phyloP scores from a whole-genome alignment of 2,113 vertebrate genomes.

The Narcine bancroftii region DNA sequence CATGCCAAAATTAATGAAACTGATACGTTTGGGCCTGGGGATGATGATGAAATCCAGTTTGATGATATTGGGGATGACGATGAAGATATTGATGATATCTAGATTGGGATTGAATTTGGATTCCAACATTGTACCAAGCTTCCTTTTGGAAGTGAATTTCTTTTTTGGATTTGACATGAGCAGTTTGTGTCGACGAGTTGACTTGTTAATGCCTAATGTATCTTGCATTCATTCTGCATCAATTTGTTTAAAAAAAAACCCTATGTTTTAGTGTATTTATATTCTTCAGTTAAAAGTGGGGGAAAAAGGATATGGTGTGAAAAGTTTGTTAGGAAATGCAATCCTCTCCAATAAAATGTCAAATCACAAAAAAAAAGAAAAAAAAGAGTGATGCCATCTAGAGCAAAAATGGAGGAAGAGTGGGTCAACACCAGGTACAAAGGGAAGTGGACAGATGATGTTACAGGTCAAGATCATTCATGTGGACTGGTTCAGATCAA shows the following conservation, averaged over 20 bases:
- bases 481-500: too few relatives aligned
- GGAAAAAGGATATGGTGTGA: conserved; percentile 4
- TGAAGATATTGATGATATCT: conserved; percentile 87
- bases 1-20: conserved; percentile 99
- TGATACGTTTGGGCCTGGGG: conserved; percentile 89
- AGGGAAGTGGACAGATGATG: too few relatives aligned
- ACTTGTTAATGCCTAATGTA: conserved; percentile 10
- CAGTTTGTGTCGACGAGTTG: conserved; percentile 27
- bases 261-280: conserved; percentile 35
- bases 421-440: too few relatives aligned
- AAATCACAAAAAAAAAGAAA: too few relatives aligned
- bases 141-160: conserved; percentile 4
- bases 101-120: conserved; percentile 14
- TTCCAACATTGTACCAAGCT: conserved; percentile 19
- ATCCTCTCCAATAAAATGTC: conserved; percentile 30
- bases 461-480: too few relatives aligned
- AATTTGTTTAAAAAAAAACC: conserved; percentile 28
- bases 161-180: conserved; percentile 22
- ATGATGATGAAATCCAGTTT: conserved; percentile 97
- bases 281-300: neutral
- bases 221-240: conserved; percentile 11
- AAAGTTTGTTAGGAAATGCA: conserved; percentile 15
- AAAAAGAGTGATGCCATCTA: too few relatives aligned
- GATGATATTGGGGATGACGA: conserved; percentile 96
- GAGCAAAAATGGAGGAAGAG: too few relatives aligned